Conservation (phyloP, 2,888 invertebrate genomes). For the Vesta saturnalis region DNA sequence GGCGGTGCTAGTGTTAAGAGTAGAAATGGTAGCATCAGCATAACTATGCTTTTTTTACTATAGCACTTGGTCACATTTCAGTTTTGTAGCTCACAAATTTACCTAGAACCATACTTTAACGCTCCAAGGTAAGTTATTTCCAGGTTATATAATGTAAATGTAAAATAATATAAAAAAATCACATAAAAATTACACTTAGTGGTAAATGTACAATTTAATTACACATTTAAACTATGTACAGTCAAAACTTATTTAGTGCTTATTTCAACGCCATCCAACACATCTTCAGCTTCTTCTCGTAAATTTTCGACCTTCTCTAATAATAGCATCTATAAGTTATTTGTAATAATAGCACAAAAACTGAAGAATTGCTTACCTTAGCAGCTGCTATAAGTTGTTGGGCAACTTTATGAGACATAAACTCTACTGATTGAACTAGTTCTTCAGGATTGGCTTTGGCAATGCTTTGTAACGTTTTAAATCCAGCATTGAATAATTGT, state of each 20-base stretch:
- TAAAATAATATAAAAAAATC: too few species aligned
- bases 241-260: not conserved
- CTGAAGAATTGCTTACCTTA: conserved; percentile 67
- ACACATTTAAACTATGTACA: not conserved
- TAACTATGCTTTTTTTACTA: too few species aligned
- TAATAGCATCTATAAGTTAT: conserved; percentile 74
- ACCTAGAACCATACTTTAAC: too few species aligned
- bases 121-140: too few species aligned
- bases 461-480: conserved; percentile 77
- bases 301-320: conserved; percentile 88
- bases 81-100: too few species aligned
- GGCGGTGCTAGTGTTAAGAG: too few species aligned
- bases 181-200: too few species aligned
- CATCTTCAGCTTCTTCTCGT: conserved; percentile 84
- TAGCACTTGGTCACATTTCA: too few species aligned
- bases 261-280: conserved; percentile 65
- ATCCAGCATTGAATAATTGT: conserved; percentile 86
- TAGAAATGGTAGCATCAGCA: too few species aligned
- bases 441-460: conserved; percentile 75
- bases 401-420: conserved; percentile 78
- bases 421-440: conserved; percentile 72
- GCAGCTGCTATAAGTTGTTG: conserved; percentile 87
- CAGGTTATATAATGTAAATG: too few species aligned
- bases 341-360: conserved; percentile 30
- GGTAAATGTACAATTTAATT: not conserved